Percentiles rank a stretch among this genome's conserved stretches.
phyloP scores from a whole-genome alignment of 30 jellyfish, hydroid and myxozoan genomes.

The Pseudorhiza aurosa region DNA sequence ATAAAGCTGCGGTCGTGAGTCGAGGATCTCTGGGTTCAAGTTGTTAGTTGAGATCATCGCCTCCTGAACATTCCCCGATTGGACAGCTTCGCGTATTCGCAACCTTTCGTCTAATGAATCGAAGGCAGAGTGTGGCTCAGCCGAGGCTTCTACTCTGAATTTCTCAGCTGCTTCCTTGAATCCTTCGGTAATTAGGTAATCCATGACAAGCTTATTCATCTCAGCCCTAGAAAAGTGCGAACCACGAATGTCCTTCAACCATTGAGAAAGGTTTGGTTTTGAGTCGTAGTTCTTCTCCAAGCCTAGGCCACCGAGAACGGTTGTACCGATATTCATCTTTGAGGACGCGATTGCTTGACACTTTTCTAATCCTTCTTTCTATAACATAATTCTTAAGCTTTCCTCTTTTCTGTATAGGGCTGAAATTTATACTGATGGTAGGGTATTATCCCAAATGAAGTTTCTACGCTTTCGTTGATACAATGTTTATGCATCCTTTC shows the following conservation, averaged over 20 bases:
- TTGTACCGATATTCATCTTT: conserved; percentile 42
- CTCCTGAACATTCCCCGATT: conserved; percentile 81
- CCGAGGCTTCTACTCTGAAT: conserved; percentile 85
- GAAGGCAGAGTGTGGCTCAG: conserved; percentile 84
- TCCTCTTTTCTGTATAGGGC: too few relatives aligned
- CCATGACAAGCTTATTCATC: conserved; percentile 91
- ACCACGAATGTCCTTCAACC: conserved; percentile 79
- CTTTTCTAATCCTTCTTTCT: too few relatives aligned
- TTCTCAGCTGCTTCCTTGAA: conserved; percentile 99
- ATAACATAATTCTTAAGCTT: too few relatives aligned
- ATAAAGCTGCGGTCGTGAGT: conserved; percentile 72
- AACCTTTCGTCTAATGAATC: conserved; percentile 88
- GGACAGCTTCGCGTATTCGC: conserved; percentile 86
- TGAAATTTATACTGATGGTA: too few relatives aligned
- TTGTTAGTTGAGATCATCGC: conserved; percentile 83
- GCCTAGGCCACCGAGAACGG: conserved; percentile 69
- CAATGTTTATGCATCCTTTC: too few relatives aligned
- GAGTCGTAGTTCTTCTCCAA: conserved; percentile 59
- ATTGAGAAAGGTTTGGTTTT: conserved; percentile 49
- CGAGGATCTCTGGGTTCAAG: conserved; percentile 91
- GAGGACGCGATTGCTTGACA: too few relatives aligned
- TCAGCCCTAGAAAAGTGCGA: conserved; percentile 75
- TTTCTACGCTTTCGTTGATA: too few relatives aligned
- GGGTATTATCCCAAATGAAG: too few relatives aligned
- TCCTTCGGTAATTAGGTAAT: conserved; percentile 90